A percentile compares a stretch with the other conserved stretches of the same genome.
Evolutionary conservation across 2,888 invertebrate species (phyloP).

Genomic region (Agrotis clavis): DNA sequence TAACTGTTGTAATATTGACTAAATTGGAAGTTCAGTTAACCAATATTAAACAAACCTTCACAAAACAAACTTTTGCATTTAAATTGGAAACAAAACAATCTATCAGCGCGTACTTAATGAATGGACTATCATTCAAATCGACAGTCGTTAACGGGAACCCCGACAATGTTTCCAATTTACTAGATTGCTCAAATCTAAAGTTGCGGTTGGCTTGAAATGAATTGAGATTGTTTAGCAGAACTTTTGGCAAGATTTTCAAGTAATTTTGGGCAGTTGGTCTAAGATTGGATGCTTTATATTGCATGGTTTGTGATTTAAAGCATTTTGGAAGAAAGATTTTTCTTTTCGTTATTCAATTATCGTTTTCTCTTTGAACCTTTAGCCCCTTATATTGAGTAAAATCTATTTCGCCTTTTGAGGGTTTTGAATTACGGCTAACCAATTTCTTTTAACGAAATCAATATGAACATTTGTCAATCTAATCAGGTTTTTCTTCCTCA

Average conservation of each 20-base stretch:
- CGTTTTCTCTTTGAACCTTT: background rate
- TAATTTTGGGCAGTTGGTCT: constrained; percentile 46
- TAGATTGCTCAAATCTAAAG: constrained; percentile 55
- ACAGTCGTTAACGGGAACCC: constrained; percentile 48
- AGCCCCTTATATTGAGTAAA: too few species aligned
- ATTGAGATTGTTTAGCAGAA: constrained; percentile 48
- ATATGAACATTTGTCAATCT: too few species aligned
- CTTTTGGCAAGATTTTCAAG: constrained; percentile 53
- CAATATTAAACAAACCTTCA: background rate
- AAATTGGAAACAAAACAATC: constrained; percentile 47
- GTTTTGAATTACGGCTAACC: too few species aligned
- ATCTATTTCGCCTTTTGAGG: too few species aligned
- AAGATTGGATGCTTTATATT: constrained; percentile 24
- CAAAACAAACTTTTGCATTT: constrained; percentile 14
- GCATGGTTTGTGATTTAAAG: constrained; percentile 19
- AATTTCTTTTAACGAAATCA: too few species aligned
- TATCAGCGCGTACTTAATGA: constrained; percentile 43
- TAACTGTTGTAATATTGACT: too few species aligned
- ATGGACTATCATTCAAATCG: constrained; percentile 42
- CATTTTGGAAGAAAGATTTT: constrained; percentile 7
- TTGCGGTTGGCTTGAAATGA: constrained; percentile 51
- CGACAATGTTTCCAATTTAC: constrained; percentile 68
- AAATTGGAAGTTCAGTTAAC: background rate
- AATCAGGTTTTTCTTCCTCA: too few species aligned
- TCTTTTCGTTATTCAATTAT: constrained; percentile 15